Evolutionary conservation across 2,797 vertebrate genomes (phyloP), one percentile per base, ranked within the genome.

Genomic region (Prunella strophiata): DNA sequence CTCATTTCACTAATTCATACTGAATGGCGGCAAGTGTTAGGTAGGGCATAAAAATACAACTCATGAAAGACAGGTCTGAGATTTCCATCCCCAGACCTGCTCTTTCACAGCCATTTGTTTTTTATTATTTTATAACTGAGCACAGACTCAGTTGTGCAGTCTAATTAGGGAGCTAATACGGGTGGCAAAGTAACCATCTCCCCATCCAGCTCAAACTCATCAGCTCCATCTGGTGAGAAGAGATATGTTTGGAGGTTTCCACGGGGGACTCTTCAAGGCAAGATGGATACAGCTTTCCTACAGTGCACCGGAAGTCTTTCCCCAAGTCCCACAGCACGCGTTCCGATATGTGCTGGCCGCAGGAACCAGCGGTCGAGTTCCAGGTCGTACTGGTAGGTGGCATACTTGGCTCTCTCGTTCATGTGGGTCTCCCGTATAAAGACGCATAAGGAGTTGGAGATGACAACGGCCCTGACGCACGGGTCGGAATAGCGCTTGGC

Each of bases 171-270:
- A 97, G 97, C 98, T 99, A n/a, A 99, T 98, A 99, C 98, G 87
- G 98, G 98, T 25, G 99, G 99, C 42, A 99, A 96, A n/a, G 98
- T 98, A 92, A 99, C 98, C 98, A 99, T 98, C 91, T 99, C 99
- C 48, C 99, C 98, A 58, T 99, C 99, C 92, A 99, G 97, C 94
- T 99, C 98, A 55, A 99, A 99, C 92, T 99, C 99, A 93, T 99
- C 99, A 2, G 98, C 98, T 51, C 98, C 99, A 4, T 99, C 99
- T 4, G 98, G 98, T 32, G 99, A 99, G 97, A 99, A 99, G 77
- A 99, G 98, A 95, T 99, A 99, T 0, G 99, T 98, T n/a, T 11
- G 99, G 99, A 47, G 99, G 99, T 92, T 99, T 99, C 99, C 99
- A 99, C 0, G 98, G 99, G n/a, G 61, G 99, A 99, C 85, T 99